These are phyloP conservation scores for Drosophila picticornis DNA, from an alignment of 2,888 invertebrate species.

Conservation along the genomic window DNA sequence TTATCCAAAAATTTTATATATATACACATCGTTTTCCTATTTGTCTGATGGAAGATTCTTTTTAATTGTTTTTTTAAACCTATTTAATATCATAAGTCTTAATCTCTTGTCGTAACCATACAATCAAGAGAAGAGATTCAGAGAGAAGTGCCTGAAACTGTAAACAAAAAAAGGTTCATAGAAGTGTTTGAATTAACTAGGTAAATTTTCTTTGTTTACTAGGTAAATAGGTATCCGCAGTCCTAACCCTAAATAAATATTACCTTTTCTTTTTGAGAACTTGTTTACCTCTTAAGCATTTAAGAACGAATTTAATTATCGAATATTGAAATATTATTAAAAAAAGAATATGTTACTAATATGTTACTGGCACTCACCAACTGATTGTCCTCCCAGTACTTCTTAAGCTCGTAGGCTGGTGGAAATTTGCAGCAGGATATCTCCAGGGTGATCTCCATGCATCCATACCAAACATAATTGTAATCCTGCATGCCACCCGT, in stretches of 20 bases:
- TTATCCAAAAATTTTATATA: background rate
- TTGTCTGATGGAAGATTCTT: background rate
- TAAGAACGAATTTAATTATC: background rate
- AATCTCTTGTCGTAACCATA: background rate
- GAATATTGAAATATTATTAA: background rate
- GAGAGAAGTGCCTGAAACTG: background rate
- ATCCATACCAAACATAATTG: conserved; percentile 96
- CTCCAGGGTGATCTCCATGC: conserved; percentile 97
- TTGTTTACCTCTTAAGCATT: background rate
- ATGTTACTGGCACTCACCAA: conserved; percentile 86
- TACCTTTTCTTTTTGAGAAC: background rate
- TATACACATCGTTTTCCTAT: background rate
- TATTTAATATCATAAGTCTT: background rate
- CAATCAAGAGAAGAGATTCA: background rate
- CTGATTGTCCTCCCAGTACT: conserved; percentile 96
- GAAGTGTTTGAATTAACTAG: background rate
- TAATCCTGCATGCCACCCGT: conserved; percentile 92
- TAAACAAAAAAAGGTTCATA: background rate
- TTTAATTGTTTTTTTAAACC: background rate
- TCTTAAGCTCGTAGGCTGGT: conserved; percentile 90
- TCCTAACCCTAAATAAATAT: background rate
- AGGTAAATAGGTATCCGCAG: background rate
- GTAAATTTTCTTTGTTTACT: background rate
- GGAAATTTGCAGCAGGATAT: conserved; percentile 98
- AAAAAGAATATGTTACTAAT: background rate